Percentiles rank a stretch among this genome's conserved stretches.
These are phyloP conservation scores for Halcyon senegalensis DNA, from an alignment of 2,113 vertebrate species.

Conservation along the genomic window DNA sequence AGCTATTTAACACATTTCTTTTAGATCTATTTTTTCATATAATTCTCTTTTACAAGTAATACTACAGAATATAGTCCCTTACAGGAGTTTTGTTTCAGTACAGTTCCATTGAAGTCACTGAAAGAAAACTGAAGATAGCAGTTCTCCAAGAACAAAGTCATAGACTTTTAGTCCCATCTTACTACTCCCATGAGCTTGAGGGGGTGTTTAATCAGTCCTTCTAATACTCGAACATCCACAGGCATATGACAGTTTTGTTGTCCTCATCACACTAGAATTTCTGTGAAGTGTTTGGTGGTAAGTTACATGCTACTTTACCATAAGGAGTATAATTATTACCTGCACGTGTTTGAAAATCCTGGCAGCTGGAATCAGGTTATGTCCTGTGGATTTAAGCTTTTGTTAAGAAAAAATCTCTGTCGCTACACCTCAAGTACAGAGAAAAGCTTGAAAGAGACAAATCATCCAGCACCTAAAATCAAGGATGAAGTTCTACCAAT, in stretches of 20 bases:
- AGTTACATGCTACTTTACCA: background rate
- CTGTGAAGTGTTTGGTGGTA: background rate
- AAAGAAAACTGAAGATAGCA: background rate
- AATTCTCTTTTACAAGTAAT: background rate
- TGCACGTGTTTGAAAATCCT: background rate
- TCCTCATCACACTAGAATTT: background rate
- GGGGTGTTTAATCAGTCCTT: background rate
- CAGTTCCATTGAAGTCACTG: background rate
- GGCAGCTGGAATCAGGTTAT: background rate
- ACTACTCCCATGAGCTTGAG: background rate
- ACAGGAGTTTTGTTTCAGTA: background rate
- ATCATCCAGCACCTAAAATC: background rate
- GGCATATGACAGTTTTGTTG: background rate
- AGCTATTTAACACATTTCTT: background rate
- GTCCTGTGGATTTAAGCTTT: background rate
- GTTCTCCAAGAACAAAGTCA: background rate
- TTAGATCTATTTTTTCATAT: background rate
- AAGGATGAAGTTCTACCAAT: background rate
- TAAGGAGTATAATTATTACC: background rate
- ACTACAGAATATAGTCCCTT: background rate
- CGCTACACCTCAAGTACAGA: background rate
- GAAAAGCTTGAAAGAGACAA: background rate
- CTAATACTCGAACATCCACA: background rate
- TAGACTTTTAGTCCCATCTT: background rate
- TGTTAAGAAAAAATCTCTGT: background rate